Percentiles rank a stretch among this genome's conserved stretches.
Evolutionary conservation across 2,113 vertebrate species (phyloP).

Genomic region (Thymallus thymallus): DNA sequence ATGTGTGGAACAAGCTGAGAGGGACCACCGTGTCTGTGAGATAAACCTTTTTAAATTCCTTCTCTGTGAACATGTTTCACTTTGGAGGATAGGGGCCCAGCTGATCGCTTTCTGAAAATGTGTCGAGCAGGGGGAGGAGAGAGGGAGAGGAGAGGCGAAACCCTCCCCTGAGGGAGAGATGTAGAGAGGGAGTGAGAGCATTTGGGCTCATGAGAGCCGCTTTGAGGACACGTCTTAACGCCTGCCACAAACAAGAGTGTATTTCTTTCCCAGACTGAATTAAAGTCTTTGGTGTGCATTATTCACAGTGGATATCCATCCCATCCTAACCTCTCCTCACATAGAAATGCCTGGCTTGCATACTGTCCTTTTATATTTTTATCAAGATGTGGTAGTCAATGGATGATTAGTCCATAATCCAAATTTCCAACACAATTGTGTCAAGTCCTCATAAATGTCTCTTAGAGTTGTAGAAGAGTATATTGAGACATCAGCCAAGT

Average conservation of each 20-base stretch:
- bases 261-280: conserved; percentile 39
- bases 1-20: too few relatives aligned
- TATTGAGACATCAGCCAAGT: too few relatives aligned
- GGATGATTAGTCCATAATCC: background rate
- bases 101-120: background rate
- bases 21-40: too few relatives aligned
- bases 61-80: background rate
- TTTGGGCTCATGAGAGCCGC: conserved; percentile 12
- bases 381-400: conserved; percentile 30
- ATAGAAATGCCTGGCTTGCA: too few relatives aligned
- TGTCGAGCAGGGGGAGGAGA: too few relatives aligned
- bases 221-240: conserved; percentile 20
- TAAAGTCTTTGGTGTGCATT: conserved; percentile 21
- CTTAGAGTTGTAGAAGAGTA: too few relatives aligned
- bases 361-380: too few relatives aligned
- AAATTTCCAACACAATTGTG: background rate
- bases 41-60: background rate
- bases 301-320: too few relatives aligned
- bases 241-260: conserved; percentile 31
- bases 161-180: background rate
- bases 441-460: too few relatives aligned
- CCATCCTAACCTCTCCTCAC: too few relatives aligned
- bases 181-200: background rate
- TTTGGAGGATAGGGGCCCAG: background rate
- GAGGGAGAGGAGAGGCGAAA: background rate